A percentile compares a stretch with the other conserved stretches of the same genome.
phyloP scores from a whole-genome alignment of 2,888 invertebrate genomes.

The Hemaris fuciformis region DNA sequence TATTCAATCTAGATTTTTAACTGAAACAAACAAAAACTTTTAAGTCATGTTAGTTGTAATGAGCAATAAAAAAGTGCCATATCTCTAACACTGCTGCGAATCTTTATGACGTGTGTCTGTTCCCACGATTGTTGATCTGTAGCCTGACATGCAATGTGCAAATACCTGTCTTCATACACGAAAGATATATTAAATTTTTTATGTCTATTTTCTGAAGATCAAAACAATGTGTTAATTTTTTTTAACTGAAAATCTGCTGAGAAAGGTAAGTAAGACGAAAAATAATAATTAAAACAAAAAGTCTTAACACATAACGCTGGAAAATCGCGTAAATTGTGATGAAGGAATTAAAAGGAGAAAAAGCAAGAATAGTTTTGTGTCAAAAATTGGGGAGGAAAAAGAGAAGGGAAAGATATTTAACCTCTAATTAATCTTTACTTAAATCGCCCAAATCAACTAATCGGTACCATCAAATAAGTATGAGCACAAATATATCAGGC shows the following conservation, averaged over 20 bases:
- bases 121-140: background rate
- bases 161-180: slow-evolving; percentile 1
- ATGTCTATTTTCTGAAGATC: background rate
- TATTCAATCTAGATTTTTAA: background rate
- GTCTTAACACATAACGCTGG: too few species aligned
- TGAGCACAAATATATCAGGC: slow-evolving; percentile 15
- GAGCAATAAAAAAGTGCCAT: slow-evolving; percentile 6
- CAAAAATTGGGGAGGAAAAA: background rate
- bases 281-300: too few species aligned
- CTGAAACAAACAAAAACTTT: background rate
- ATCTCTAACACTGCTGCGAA: slow-evolving; percentile 2
- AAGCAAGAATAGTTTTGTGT: too few species aligned
- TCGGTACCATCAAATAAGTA: slow-evolving; percentile 26
- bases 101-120: background rate
- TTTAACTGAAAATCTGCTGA: too few species aligned
- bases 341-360: too few species aligned
- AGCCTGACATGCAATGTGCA: slow-evolving; percentile 2
- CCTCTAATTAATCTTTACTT: background rate
- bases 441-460: slow-evolving; percentile 21
- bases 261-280: too few species aligned
- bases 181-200: background rate
- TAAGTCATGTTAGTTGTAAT: background rate
- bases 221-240: background rate
- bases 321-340: too few species aligned
- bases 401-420: background rate